Conservation (phyloP, 2,888 invertebrate genomes). For the Metalampra italica region DNA sequence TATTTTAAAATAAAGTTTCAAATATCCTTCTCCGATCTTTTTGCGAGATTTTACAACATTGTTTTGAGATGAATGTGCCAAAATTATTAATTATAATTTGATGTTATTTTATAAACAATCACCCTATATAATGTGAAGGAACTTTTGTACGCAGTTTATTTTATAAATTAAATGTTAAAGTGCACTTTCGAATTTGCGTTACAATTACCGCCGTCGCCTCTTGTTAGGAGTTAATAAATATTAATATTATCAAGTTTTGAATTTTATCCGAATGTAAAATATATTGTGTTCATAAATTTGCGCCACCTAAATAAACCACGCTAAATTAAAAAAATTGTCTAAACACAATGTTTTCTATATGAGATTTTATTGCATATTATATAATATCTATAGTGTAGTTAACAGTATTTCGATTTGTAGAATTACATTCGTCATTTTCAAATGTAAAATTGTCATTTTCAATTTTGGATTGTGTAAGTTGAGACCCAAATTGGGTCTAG, state of each 20-base stretch:
- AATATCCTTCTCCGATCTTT: constrained; percentile 2
- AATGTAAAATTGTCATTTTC: constrained; percentile 56
- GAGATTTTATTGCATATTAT: constrained; percentile 68
- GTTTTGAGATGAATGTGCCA: constrained; percentile 20
- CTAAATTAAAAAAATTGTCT: constrained; percentile 24
- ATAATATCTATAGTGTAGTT: constrained; percentile 61
- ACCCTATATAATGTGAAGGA: constrained; percentile 4
- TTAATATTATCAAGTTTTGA: constrained; percentile 44
- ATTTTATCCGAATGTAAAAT: constrained; percentile 51
- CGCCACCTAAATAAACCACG: background rate
- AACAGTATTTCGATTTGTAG: constrained; percentile 69
- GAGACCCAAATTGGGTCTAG: constrained; percentile 22
- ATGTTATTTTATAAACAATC: too few species aligned
- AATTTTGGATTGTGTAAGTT: constrained; percentile 35
- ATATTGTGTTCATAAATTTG: constrained; percentile 29
- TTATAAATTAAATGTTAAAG: constrained; percentile 31
- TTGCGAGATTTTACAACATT: background rate
- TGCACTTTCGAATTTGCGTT: constrained; percentile 54
- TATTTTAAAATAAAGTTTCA: too few species aligned
- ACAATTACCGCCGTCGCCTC: constrained; percentile 42
- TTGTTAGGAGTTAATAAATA: constrained; percentile 40
- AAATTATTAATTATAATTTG: too few species aligned
- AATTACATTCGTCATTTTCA: constrained; percentile 68
- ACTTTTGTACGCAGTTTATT: constrained; percentile 19
- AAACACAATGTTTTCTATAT: constrained; percentile 42